Percentiles rank a stretch among this genome's conserved stretches.
Evolutionary conservation across 2,113 vertebrate genomes (phyloP).

Genomic region (Podarcis cretensis): DNA sequence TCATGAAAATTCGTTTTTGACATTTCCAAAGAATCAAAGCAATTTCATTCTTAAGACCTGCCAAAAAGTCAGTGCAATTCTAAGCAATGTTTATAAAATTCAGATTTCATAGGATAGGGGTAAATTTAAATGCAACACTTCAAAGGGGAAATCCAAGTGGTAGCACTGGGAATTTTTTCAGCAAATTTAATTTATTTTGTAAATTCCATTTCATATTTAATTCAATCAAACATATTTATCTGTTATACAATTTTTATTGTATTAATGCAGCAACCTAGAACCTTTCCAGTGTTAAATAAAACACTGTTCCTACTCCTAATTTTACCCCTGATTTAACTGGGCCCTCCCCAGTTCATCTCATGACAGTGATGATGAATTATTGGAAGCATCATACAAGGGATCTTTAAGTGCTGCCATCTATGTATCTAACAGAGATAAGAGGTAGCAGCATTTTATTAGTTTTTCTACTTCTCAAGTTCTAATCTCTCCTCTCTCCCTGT

Average conservation of each 20-base stretch:
- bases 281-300: not conserved
- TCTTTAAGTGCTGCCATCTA: not conserved
- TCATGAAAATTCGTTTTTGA: not conserved
- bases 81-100: not conserved
- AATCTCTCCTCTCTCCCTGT: not conserved
- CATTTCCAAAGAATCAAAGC: not conserved
- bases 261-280: not conserved
- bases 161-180: not conserved
- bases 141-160: not conserved
- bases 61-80: not conserved
- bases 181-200: not conserved
- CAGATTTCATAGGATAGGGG: not conserved
- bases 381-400: not conserved
- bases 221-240: not conserved
- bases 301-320: not conserved
- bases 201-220: not conserved
- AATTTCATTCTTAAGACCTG: not conserved
- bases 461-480: not conserved
- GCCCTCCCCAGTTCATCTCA: not conserved
- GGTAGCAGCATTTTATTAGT: not conserved
- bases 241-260: not conserved
- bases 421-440: not conserved
- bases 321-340: not conserved
- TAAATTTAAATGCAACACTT: not conserved
- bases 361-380: not conserved